Conservation (phyloP, 1,140 invertebrate species). For the Portunus trituberculatus region DNA sequence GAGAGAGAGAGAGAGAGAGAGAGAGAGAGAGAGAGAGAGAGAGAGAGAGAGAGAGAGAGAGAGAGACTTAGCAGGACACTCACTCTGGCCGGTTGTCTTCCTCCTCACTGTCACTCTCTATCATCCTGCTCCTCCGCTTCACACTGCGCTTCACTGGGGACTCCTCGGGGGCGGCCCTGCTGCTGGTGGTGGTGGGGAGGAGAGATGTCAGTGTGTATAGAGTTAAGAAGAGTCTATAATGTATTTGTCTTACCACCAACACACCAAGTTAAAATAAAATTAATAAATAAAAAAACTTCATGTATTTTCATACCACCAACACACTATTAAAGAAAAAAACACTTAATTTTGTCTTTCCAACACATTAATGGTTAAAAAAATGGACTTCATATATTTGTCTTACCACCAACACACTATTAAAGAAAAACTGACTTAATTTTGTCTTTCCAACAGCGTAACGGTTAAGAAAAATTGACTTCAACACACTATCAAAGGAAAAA, state of each 20-base stretch:
- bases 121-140: constrained; percentile 64
- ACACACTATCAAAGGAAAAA: too few species aligned
- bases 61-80: not conserved
- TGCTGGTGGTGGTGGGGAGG: not conserved
- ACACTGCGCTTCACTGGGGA: constrained; percentile 64
- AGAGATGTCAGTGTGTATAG: not conserved
- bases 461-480: too few species aligned
- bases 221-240: not conserved
- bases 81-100: not conserved
- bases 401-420: too few species aligned
- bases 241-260: not conserved
- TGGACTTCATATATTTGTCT: too few species aligned
- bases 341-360: not conserved
- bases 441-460: too few species aligned
- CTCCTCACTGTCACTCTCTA: constrained; percentile 77
- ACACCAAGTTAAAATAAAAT: not conserved
- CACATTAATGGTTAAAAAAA: too few species aligned
- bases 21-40: not conserved
- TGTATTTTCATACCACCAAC: not conserved
- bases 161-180: constrained; percentile 13
- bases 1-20: not conserved
- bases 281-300: not conserved
- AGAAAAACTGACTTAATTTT: too few species aligned
- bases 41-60: not conserved
- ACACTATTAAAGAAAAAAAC: not conserved